Evolutionary conservation across 2,113 vertebrate species (phyloP).

Genomic region (Apteryx mantelli): DNA sequence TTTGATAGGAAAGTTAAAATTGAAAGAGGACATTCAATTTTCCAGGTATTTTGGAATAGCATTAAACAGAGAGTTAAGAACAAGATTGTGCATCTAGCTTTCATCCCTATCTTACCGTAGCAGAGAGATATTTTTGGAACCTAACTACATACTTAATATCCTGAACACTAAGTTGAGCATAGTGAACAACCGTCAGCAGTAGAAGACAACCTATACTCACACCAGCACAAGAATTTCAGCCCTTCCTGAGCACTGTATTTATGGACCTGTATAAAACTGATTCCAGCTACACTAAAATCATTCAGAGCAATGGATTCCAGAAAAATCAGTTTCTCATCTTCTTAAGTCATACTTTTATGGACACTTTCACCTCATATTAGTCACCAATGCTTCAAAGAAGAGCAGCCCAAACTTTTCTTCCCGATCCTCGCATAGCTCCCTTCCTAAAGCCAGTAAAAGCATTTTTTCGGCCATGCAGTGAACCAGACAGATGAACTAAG

Average conservation of each 20-base stretch:
- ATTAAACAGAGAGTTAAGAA: not conserved
- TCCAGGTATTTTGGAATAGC: not conserved
- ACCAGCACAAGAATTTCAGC: not conserved
- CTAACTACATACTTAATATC: not conserved
- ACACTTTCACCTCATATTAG: not conserved
- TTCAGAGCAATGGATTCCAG: not conserved
- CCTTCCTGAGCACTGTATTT: not conserved
- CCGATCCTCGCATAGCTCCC: not conserved
- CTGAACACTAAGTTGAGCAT: not conserved
- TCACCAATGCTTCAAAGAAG: not conserved
- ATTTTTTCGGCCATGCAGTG: not conserved
- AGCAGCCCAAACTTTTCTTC: not conserved
- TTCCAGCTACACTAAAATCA: not conserved
- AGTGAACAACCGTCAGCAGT: not conserved
- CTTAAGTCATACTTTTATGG: fast-evolving
- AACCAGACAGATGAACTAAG: not conserved
- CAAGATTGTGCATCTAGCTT: not conserved
- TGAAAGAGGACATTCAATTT: not conserved
- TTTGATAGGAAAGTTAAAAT: not conserved
- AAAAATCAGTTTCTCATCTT: not conserved
- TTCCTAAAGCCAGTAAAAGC: not conserved
- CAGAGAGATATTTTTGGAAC: not conserved
- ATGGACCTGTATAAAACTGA: not conserved
- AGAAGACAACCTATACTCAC: not conserved
- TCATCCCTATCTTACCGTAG: not conserved